Conservation (phyloP, 2,888 invertebrate genomes). For the Cephonodes hylas region DNA sequence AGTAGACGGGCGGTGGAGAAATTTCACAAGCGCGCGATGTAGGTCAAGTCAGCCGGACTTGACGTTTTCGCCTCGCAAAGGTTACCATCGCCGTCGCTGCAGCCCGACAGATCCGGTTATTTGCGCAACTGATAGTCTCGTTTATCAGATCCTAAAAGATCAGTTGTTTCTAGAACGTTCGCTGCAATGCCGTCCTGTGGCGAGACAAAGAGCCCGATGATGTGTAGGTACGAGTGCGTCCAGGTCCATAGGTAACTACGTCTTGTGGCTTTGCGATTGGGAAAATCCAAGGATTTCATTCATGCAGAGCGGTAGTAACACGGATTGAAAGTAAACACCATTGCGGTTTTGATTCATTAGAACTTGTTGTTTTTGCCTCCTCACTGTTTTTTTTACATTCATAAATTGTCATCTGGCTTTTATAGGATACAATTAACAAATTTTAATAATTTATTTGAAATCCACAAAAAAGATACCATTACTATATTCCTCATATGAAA, state of each 20-base stretch:
- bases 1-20: conserved; percentile 68
- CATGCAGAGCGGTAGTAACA: conserved; percentile 50
- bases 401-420: too few species aligned
- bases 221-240: background rate
- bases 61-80: conserved; percentile 75
- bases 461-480: too few species aligned
- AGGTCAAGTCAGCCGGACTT: conserved; percentile 79
- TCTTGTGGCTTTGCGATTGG: conserved; percentile 27
- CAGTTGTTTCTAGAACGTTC: conserved; percentile 54
- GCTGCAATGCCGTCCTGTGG: background rate
- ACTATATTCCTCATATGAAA: too few species aligned
- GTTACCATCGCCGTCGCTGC: conserved; percentile 61
- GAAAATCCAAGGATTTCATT: conserved; percentile 68
- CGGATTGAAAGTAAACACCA: conserved; percentile 57
- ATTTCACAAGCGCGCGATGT: conserved; percentile 74
- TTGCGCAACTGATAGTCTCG: conserved; percentile 72
- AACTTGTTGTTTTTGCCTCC: background rate
- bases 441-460: too few species aligned
- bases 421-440: too few species aligned
- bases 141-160: conserved; percentile 72
- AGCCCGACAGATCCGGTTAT: conserved; percentile 64
- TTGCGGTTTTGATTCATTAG: conserved; percentile 43
- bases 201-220: background rate
- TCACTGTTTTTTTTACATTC: background rate
- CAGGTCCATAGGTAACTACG: background rate